phyloP scores from a whole-genome alignment of 2,888 invertebrate species.

The Nephrotoma guestfalica region DNA sequence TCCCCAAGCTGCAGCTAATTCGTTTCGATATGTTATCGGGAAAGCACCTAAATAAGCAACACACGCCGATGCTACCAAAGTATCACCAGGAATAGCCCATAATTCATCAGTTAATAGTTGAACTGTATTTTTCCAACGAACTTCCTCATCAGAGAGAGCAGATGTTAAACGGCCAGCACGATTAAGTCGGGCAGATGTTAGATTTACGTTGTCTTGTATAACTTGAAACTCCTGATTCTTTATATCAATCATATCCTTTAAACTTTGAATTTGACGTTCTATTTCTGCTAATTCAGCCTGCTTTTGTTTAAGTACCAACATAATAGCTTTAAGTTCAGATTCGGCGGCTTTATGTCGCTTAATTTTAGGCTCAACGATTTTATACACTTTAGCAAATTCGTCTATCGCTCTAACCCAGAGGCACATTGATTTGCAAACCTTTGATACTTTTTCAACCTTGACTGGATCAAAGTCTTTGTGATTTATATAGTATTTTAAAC shows the following conservation, averaged over 20 bases:
- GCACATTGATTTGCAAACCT: slow-evolving; percentile 82
- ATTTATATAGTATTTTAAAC: slow-evolving; percentile 67
- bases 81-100: slow-evolving; percentile 68
- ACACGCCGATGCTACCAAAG: slow-evolving; percentile 70
- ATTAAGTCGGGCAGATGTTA: slow-evolving; percentile 62
- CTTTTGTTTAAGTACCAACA: slow-evolving; percentile 60
- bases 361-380: slow-evolving; percentile 79
- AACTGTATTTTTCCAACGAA: slow-evolving; percentile 67
- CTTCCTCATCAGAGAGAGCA: slow-evolving; percentile 74
- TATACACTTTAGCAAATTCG: slow-evolving; percentile 73
- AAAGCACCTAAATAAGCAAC: slow-evolving; percentile 89
- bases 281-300: slow-evolving; percentile 70
- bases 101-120: slow-evolving; percentile 46
- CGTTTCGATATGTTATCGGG: slow-evolving; percentile 53
- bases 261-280: slow-evolving; percentile 45
- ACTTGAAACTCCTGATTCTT: slow-evolving; percentile 62
- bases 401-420: slow-evolving; percentile 89
- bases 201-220: slow-evolving; percentile 55
- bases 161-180: slow-evolving; percentile 74
- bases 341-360: slow-evolving; percentile 64
- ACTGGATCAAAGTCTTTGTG: slow-evolving; percentile 79
- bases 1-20: slow-evolving; percentile 55
- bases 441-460: slow-evolving; percentile 67
- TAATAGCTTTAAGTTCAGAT: slow-evolving; percentile 55
- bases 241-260: slow-evolving; percentile 46